These are phyloP conservation scores for Hypomecis punctinalis DNA, from an alignment of 2,888 invertebrate species.

Conservation along the genomic window DNA sequence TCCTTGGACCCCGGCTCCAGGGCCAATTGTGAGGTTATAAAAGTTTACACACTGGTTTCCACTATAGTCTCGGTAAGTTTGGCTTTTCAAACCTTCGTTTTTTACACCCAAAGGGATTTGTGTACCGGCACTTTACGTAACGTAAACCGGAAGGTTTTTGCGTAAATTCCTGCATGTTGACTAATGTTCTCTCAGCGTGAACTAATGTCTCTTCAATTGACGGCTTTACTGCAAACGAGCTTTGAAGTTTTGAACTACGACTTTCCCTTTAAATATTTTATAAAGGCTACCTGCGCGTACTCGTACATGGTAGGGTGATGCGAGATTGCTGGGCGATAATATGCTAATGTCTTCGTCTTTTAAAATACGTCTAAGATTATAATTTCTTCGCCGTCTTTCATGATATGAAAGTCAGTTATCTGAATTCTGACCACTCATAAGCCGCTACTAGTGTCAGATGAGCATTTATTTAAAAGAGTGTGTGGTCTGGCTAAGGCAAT, in stretches of 20 bases:
- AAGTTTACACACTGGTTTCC: slow-evolving; percentile 11
- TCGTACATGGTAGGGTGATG: background rate
- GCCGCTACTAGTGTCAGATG: too few species aligned
- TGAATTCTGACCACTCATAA: too few species aligned
- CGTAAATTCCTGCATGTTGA: slow-evolving; percentile 52
- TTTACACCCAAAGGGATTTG: slow-evolving; percentile 65
- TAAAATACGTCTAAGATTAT: too few species aligned
- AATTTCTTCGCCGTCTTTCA: too few species aligned
- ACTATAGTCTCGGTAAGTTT: slow-evolving; percentile 54
- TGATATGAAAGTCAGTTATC: too few species aligned
- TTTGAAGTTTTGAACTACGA: slow-evolving; percentile 39
- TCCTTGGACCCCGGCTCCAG: too few species aligned
- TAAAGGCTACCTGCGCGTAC: slow-evolving; percentile 12
- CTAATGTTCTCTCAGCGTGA: slow-evolving; percentile 50
- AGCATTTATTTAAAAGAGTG: too few species aligned
- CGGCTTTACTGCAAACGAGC: slow-evolving; percentile 46
- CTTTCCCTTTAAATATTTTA: slow-evolving; percentile 36
- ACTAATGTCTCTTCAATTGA: slow-evolving; percentile 57
- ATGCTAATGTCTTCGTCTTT: too few species aligned
- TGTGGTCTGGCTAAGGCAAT: too few species aligned
- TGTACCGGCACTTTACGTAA: slow-evolving; percentile 56
- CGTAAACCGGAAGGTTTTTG: slow-evolving; percentile 49
- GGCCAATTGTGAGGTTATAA: background rate
- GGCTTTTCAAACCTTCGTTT: slow-evolving; percentile 66
- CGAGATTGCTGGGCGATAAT: background rate